These are phyloP conservation scores for Phortica magna DNA, from an alignment of 2,888 invertebrate species.

Conservation along the genomic window DNA sequence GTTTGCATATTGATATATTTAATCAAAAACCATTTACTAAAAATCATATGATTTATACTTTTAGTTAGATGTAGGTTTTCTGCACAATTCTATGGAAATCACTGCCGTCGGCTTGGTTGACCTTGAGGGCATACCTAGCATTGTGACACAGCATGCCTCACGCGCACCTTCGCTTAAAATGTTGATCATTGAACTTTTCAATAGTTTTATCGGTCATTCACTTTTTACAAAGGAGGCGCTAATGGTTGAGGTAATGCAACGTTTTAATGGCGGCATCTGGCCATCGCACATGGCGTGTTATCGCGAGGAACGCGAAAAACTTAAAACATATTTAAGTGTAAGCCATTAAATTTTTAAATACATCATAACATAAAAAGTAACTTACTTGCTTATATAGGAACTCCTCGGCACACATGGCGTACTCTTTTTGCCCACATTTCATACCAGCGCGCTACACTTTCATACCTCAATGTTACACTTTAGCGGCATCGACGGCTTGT, in stretches of 20 bases:
- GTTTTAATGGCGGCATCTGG: constrained; percentile 59
- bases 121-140: constrained; percentile 66
- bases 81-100: constrained; percentile 56
- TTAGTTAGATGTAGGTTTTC: constrained; percentile 57
- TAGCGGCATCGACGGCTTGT: constrained; percentile 61
- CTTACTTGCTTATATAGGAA: constrained; percentile 48
- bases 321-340: constrained; percentile 64
- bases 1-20: neutral
- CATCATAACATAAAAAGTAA: neutral
- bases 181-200: constrained; percentile 60
- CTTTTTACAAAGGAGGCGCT: constrained; percentile 71
- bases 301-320: constrained; percentile 53
- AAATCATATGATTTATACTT: neutral
- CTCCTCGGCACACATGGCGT: constrained; percentile 85
- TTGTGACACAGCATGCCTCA: constrained; percentile 61
- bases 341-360: constrained; percentile 27
- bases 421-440: constrained; percentile 85
- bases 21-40: neutral
- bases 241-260: constrained; percentile 64
- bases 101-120: constrained; percentile 55
- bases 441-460: constrained; percentile 83
- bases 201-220: constrained; percentile 66
- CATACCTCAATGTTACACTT: constrained; percentile 81
- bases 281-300: constrained; percentile 52
- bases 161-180: constrained; percentile 52